phyloP scores from a whole-genome alignment of 1,140 invertebrate species.

The Apolygus lucorum region DNA sequence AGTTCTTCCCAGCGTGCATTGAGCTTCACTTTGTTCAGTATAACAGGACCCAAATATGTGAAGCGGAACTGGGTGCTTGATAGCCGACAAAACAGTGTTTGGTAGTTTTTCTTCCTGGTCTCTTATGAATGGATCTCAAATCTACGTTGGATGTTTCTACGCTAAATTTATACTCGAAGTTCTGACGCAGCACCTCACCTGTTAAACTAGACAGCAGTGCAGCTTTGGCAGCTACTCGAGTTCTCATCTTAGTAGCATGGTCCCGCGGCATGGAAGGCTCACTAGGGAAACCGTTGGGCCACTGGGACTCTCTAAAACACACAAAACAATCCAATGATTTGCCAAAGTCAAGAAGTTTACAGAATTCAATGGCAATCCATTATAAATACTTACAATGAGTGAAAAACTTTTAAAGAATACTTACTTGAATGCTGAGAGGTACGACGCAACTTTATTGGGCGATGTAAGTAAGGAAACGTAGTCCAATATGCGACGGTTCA shows the following conservation, averaged over 20 bases:
- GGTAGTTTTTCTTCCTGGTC: too few species aligned
- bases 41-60: too few species aligned
- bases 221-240: slow-evolving; percentile 74
- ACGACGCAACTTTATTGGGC: slow-evolving; percentile 80
- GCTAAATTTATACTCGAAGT: too few species aligned
- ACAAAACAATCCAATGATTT: neutral
- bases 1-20: too few species aligned
- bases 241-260: slow-evolving; percentile 63
- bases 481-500: slow-evolving; percentile 83
- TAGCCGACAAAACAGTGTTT: too few species aligned
- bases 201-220: slow-evolving; percentile 68
- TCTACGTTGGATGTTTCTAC: too few species aligned
- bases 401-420: too few species aligned
- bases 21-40: too few species aligned
- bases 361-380: too few species aligned
- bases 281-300: slow-evolving; percentile 63
- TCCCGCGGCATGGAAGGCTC: slow-evolving; percentile 55
- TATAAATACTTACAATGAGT: slow-evolving; percentile 9
- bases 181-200: slow-evolving; percentile 47
- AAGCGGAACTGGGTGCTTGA: too few species aligned
- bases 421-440: slow-evolving; percentile 78
- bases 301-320: slow-evolving; percentile 57
- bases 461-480: slow-evolving; percentile 83
- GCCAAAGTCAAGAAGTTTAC: too few species aligned
- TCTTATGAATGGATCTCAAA: too few species aligned